These are phyloP conservation scores for Drosophila sp. DNA, from an alignment of 1,140 invertebrate species.

Conservation along the genomic window DNA sequence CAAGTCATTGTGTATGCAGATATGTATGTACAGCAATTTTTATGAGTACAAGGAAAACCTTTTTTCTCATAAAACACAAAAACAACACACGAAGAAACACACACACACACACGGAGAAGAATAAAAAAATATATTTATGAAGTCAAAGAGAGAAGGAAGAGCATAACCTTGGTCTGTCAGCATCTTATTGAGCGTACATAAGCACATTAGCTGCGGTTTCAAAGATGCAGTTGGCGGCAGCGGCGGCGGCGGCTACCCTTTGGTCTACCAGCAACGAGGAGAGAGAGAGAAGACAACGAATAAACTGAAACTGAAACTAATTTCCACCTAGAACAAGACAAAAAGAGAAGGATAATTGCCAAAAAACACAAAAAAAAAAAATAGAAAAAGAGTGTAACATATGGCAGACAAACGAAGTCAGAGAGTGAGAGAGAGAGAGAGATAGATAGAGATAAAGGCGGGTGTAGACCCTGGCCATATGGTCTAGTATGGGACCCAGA, in stretches of 20 bases:
- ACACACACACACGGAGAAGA: background rate
- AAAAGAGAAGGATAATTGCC: slow-evolving; percentile 25
- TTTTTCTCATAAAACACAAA: slow-evolving; percentile 46
- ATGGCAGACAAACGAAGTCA: slow-evolving; percentile 16
- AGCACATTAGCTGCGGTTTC: slow-evolving; percentile 73
- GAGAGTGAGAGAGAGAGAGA: background rate
- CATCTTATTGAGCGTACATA: slow-evolving; percentile 77
- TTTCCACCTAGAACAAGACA: slow-evolving; percentile 6
- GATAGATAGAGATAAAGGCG: background rate
- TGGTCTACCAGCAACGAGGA: slow-evolving; percentile 2
- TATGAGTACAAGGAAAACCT: slow-evolving; percentile 74
- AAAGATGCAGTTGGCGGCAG: background rate
- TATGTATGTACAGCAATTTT: slow-evolving; percentile 54
- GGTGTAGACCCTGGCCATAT: slow-evolving; percentile 12
- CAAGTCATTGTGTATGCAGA: slow-evolving; percentile 44
- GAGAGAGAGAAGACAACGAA: background rate
- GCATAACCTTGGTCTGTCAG: slow-evolving; percentile 71
- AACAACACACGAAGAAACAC: slow-evolving; percentile 24
- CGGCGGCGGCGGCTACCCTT: slow-evolving; percentile 11
- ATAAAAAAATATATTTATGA: background rate
- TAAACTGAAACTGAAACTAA: slow-evolving; percentile 20
- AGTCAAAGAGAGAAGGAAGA: slow-evolving; percentile 30
- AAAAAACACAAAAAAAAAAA: slow-evolving; percentile 11
- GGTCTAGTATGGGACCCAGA: slow-evolving; percentile 8
- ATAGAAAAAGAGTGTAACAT: slow-evolving; percentile 22